Evolutionary conservation across 1,140 invertebrate species (phyloP).

Genomic region (Papilio xuthus): DNA sequence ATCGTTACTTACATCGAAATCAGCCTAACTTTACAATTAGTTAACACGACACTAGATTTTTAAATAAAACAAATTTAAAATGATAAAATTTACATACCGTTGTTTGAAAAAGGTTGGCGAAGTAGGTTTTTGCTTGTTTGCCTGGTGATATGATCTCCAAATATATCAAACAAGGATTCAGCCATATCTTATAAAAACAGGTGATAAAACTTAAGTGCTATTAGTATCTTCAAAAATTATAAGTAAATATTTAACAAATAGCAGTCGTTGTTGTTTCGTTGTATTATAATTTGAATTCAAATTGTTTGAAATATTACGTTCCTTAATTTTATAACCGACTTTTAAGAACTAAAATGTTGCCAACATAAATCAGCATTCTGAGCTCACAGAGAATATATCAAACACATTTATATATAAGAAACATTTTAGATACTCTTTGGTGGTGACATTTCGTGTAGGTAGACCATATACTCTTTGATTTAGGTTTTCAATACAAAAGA

Average conservation of each 20-base stretch:
- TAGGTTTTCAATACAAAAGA: too few relatives aligned
- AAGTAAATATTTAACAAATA: background rate
- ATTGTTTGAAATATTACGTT: background rate
- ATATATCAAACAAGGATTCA: slow-evolving; percentile 76
- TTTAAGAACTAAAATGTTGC: background rate
- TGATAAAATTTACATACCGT: slow-evolving; percentile 57
- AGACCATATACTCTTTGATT: too few relatives aligned
- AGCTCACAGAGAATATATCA: too few relatives aligned
- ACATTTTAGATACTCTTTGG: too few relatives aligned
- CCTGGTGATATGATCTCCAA: slow-evolving; percentile 65
- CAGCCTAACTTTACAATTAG: too few relatives aligned
- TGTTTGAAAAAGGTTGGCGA: slow-evolving; percentile 66
- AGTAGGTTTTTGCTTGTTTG: slow-evolving; percentile 63
- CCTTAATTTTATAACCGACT: background rate
- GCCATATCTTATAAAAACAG: slow-evolving; percentile 43
- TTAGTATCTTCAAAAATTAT: background rate
- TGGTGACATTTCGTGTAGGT: too few relatives aligned
- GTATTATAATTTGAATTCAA: background rate
- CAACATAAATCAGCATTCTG: too few relatives aligned
- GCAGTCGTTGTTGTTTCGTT: background rate
- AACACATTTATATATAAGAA: too few relatives aligned
- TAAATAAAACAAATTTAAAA: too few relatives aligned
- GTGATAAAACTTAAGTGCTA: too few relatives aligned
- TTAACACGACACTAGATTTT: too few relatives aligned
- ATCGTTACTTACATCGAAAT: background rate